Conservation (phyloP, 2,113 vertebrate species). For the Hylia prasina region DNA sequence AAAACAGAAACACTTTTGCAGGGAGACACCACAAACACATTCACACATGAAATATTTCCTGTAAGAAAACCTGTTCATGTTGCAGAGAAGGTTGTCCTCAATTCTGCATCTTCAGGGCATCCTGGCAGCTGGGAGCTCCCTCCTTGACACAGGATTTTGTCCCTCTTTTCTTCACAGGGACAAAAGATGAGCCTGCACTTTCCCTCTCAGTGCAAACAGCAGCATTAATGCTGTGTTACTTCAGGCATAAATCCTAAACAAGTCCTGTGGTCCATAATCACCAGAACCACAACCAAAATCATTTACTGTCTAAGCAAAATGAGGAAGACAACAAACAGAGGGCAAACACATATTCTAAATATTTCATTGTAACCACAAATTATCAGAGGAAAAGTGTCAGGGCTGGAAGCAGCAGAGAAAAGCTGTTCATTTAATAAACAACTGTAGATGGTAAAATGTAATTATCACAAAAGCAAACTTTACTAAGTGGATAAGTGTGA, state of each 20-base stretch:
- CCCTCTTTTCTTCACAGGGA: not conserved
- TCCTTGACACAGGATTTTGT: not conserved
- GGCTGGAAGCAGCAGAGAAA: slow-evolving; percentile 60
- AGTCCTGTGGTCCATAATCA: not conserved
- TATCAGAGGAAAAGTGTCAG: slow-evolving; percentile 43
- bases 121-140: not conserved
- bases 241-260: not conserved
- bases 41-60: not conserved
- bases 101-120: not conserved
- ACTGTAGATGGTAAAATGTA: slow-evolving; percentile 54
- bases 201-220: not conserved
- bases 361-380: slow-evolving; percentile 44
- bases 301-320: not conserved
- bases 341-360: not conserved
- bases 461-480: slow-evolving; percentile 75
- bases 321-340: not conserved
- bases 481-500: slow-evolving; percentile 68
- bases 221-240: not conserved
- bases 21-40: not conserved
- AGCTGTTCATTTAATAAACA: slow-evolving; percentile 68
- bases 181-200: not conserved
- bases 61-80: rapidly evolving
- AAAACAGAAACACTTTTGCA: not conserved
- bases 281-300: not conserved
- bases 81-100: not conserved